These are phyloP conservation scores for Heteractis magnifica DNA, from an alignment of 92 coral and sea anemone species.

Conservation along the genomic window DNA sequence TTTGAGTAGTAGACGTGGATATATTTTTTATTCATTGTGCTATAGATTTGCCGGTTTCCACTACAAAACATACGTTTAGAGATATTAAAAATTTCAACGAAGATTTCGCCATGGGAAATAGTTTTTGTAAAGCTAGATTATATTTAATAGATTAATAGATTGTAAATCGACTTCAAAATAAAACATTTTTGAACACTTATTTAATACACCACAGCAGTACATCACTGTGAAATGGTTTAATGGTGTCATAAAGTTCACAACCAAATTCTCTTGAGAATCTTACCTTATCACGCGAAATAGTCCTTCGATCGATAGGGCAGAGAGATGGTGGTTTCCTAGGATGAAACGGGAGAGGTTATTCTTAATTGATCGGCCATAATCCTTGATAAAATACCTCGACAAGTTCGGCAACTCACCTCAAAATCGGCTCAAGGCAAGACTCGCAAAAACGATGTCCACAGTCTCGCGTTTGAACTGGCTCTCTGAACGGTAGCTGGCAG, in stretches of 20 bases:
- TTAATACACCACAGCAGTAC: background rate
- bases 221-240: background rate
- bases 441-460: conserved; percentile 99
- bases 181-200: background rate
- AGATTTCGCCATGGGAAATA: too few relatives aligned
- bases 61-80: too few relatives aligned
- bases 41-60: too few relatives aligned
- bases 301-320: conserved; percentile 95
- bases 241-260: conserved; percentile 4
- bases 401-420: conserved; percentile 60
- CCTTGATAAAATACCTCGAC: background rate
- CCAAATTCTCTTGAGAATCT: background rate
- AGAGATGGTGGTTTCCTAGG: conserved; percentile 88
- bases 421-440: conserved; percentile 94
- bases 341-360: conserved; percentile 6
- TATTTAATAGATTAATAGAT: too few relatives aligned
- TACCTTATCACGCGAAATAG: conserved; percentile 92
- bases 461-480: conserved; percentile 98
- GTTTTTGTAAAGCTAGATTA: too few relatives aligned
- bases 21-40: too few relatives aligned
- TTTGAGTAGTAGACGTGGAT: too few relatives aligned
- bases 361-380: background rate
- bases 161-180: background rate
- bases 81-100: too few relatives aligned
- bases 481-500: conserved; percentile 97